phyloP scores from a whole-genome alignment of 1,140 invertebrate genomes.

The Kradibia gibbosae region DNA sequence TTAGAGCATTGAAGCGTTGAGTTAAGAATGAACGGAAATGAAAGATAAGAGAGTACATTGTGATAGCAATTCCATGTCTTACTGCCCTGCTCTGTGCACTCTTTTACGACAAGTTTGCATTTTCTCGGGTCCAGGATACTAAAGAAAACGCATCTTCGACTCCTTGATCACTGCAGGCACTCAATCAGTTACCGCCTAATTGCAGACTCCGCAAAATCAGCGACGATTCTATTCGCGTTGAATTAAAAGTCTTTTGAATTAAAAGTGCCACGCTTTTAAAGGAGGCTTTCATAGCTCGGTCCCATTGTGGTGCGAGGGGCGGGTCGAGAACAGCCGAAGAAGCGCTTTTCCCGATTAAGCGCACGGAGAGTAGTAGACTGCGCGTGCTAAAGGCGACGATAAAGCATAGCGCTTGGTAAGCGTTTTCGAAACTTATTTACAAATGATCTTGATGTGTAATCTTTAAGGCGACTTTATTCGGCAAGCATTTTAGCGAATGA shows the following conservation, averaged over 20 bases:
- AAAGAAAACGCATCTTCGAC: constrained; percentile 40
- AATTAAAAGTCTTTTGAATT: no score
- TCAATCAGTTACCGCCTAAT: no score
- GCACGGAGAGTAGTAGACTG: constrained; percentile 65
- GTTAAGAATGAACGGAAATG: constrained; percentile 38
- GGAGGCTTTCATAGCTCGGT: no score
- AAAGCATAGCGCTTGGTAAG: constrained; percentile 53
- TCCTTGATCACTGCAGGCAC: not conserved
- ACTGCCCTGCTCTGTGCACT: constrained; percentile 57
- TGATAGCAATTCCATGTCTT: constrained; percentile 59
- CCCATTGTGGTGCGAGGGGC: not conserved
- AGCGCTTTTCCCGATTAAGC: constrained; percentile 57
- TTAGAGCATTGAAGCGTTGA: constrained; percentile 41
- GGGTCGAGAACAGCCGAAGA: constrained; percentile 16
- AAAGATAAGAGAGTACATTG: constrained; percentile 52
- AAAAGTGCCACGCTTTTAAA: no score
- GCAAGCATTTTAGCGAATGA: constrained; percentile 25
- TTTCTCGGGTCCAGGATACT: constrained; percentile 28
- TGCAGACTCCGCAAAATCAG: no score
- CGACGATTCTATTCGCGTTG: no score
- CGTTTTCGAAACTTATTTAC: constrained; percentile 55
- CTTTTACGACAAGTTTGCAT: constrained; percentile 47
- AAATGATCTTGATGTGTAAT: constrained; percentile 53
- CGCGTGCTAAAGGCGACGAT: constrained; percentile 56
- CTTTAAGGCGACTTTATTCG: constrained; percentile 42